phyloP scores from a whole-genome alignment of 2,888 invertebrate species.

The Mythimna vitellina region DNA sequence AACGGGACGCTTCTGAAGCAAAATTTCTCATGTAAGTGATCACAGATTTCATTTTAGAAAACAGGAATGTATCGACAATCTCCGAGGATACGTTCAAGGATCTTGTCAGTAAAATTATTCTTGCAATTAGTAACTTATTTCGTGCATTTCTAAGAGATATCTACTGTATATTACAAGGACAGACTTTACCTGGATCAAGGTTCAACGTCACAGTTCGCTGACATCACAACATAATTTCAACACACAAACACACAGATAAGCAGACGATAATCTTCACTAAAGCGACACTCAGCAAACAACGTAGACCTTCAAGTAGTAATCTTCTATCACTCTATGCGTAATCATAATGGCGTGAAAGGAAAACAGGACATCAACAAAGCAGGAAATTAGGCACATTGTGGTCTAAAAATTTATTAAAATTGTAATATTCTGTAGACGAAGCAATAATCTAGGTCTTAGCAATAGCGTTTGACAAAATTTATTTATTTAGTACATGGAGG shows the following conservation, averaged over 20 bases:
- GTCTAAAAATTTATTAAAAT: too few relatives aligned
- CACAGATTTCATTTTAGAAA: neutral
- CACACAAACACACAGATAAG: slow-evolving; percentile 61
- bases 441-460: too few relatives aligned
- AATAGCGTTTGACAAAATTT: neutral
- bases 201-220: slow-evolving; percentile 50
- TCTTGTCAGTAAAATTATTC: neutral
- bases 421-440: too few relatives aligned
- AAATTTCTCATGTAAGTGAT: neutral
- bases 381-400: neutral
- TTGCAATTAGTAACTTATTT: neutral
- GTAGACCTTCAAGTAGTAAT: slow-evolving; percentile 47
- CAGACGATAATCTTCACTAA: slow-evolving; percentile 53
- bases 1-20: too few relatives aligned
- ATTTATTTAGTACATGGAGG: too few relatives aligned
- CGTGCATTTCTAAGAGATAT: neutral
- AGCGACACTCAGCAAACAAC: slow-evolving; percentile 52
- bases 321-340: slow-evolving; percentile 54
- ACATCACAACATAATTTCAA: slow-evolving; percentile 64
- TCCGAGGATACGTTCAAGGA: neutral
- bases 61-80: neutral
- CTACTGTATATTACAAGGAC: slow-evolving; percentile 25
- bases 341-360: slow-evolving; percentile 16
- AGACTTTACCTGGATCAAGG: slow-evolving; percentile 48
- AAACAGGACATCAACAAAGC: neutral